Conservation (phyloP, 2,797 vertebrate genomes). For the Bradypodion ventrale region DNA sequence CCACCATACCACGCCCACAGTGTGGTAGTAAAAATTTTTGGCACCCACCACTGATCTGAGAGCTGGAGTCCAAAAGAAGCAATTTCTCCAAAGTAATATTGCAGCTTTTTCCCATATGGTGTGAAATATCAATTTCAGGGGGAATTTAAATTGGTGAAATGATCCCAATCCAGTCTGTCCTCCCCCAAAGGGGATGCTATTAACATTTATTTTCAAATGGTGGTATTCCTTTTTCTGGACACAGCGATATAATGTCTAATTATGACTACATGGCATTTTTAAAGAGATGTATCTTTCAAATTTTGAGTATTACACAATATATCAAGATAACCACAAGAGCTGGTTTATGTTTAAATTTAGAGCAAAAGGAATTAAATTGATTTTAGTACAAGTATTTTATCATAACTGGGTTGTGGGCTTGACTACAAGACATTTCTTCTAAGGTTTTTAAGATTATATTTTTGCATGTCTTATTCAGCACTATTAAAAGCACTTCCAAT, state of each 20-base stretch:
- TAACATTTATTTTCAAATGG: neutral
- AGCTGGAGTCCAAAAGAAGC: neutral
- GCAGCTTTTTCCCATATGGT: neutral
- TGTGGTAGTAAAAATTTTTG: too few species aligned
- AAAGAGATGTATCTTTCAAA: neutral
- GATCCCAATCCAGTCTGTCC: neutral
- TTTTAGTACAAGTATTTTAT: slow-evolving; percentile 5
- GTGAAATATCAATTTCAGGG: neutral
- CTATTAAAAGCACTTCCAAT: slow-evolving; percentile 28
- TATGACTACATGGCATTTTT: neutral
- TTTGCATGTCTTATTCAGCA: slow-evolving; percentile 34
- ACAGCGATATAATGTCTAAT: neutral
- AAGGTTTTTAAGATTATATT: slow-evolving; percentile 6
- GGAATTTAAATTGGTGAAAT: neutral
- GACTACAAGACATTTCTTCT: slow-evolving; percentile 6
- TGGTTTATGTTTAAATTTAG: slow-evolving; percentile 1
- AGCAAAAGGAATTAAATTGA: slow-evolving; percentile 10
- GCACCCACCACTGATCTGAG: too few species aligned
- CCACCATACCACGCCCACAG: too few species aligned
- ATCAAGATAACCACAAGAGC: neutral
- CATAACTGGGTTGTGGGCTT: slow-evolving; percentile 3
- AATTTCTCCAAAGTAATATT: neutral
- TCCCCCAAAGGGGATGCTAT: neutral
- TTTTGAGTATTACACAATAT: neutral
- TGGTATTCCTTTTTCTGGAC: neutral